These are phyloP conservation scores for Nyctibius grandis DNA, from an alignment of 2,797 vertebrate genomes.

Conservation along the genomic window DNA sequence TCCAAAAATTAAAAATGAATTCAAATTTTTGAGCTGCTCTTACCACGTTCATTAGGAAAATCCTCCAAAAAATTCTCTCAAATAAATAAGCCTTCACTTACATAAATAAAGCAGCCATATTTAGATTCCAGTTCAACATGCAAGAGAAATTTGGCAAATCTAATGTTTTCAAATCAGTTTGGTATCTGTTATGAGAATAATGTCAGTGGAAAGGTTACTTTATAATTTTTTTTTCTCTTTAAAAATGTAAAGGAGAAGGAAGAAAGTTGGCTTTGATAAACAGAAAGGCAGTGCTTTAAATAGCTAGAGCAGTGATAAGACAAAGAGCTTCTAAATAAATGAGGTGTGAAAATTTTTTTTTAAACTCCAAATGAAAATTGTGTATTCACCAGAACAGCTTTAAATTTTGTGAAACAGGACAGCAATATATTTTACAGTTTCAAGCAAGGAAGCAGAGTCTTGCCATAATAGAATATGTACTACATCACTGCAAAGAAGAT, in stretches of 20 bases:
- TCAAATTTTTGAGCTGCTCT: neutral
- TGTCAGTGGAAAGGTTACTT: neutral
- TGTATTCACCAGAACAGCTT: neutral
- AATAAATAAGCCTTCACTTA: neutral
- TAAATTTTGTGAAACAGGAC: neutral
- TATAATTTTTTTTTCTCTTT: neutral
- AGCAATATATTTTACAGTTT: neutral
- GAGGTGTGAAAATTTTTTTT: neutral
- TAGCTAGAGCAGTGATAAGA: constrained; percentile 19
- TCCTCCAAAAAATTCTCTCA: neutral
- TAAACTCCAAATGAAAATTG: neutral
- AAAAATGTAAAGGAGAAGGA: neutral
- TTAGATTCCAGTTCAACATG: neutral
- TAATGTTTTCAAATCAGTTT: constrained; percentile 46
- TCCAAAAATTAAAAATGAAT: neutral
- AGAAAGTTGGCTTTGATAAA: neutral
- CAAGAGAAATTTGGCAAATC: constrained; percentile 22
- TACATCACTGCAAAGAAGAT: neutral
- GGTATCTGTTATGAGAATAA: constrained; percentile 21
- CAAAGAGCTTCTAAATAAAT: constrained; percentile 37
- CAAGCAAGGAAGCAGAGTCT: neutral
- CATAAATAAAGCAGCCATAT: constrained; percentile 1
- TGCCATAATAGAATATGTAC: neutral
- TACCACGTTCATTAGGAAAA: neutral
- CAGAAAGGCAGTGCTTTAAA: neutral